Conservation (phyloP, 2,888 invertebrate genomes). For the Tinea trinotella region DNA sequence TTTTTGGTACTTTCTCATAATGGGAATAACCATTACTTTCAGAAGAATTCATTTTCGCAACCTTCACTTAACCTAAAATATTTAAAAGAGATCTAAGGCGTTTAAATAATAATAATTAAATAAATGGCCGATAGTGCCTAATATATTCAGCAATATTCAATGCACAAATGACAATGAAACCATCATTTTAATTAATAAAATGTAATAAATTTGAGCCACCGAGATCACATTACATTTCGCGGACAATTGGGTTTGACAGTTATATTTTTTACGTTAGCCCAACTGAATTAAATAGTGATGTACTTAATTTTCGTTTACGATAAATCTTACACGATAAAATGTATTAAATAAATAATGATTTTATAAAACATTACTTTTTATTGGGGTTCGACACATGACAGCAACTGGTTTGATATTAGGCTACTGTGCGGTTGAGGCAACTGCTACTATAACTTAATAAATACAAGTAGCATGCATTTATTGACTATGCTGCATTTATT, state of each 20-base stretch:
- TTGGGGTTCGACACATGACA: too few species aligned
- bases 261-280: neutral
- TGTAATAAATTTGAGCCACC: neutral
- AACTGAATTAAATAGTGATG: neutral
- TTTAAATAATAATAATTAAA: neutral
- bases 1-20: neutral
- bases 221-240: conserved; percentile 2
- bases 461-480: too few species aligned
- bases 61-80: conserved; percentile 1
- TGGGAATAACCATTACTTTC: neutral
- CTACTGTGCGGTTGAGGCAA: too few species aligned
- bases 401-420: too few species aligned
- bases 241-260: neutral
- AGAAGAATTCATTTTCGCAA: neutral
- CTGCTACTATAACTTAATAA: too few species aligned
- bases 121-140: neutral
- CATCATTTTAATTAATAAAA: neutral
- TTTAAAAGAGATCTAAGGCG: neutral
- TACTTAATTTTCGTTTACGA: too few species aligned
- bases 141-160: neutral
- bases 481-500: too few species aligned
- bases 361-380: too few species aligned
- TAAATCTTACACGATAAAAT: too few species aligned
- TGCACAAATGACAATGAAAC: neutral
- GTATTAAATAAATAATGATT: too few species aligned